Base-by-base conservation (phyloP, 2,113 vertebrate genomes). In the Xerus inauris region DNA sequence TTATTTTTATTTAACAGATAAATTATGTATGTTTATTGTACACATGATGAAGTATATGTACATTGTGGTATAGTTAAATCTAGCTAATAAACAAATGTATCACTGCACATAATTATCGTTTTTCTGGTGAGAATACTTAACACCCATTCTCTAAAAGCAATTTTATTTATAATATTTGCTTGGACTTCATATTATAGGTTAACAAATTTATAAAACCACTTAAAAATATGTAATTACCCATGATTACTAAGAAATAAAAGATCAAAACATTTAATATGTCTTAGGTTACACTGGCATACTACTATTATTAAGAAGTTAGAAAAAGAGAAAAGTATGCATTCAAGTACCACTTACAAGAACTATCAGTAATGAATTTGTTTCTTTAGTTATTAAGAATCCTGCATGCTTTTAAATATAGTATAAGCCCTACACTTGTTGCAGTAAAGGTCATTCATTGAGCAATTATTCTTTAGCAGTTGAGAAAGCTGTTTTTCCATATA, bases 131-230 rank as follows among this genome's bases (percentile, higher is more conserved):
- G 19, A 8, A 57, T 84, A 54, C 26, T 62, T 71, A 84, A 47
- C 42, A 47, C 28, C 35, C 13, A 59, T 19, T 90, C 35, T 77
- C 30, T 69, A 57, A 65, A 71, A 94, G n/a, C 57, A 75, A 59
- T 86, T 89, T 97, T 73, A 77, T 82, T 77, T 96, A 40, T 17
- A n/a, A 42, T 75, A 84, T 42, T 85, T 96, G 35, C 49, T 93
- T 97, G 30, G 35, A 57, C 83, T 97, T 96, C 42, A 86, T 45
- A 95, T 94, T 84, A 54, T 84, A 84, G 16, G 22, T 88, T 92
- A 88, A 87, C 62, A 90, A 93, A 93, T 95, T 85, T 88, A 77
- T 89, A 73, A 65, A 71, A 85, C 84, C 59, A 84, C 45, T 92
- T 87, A 22, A n/a, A 96, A 95, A 12, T 45, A 22, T 88, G 54